Base-by-base conservation (phyloP, 2,797 vertebrate genomes). In the Halcyon leucocephala region DNA sequence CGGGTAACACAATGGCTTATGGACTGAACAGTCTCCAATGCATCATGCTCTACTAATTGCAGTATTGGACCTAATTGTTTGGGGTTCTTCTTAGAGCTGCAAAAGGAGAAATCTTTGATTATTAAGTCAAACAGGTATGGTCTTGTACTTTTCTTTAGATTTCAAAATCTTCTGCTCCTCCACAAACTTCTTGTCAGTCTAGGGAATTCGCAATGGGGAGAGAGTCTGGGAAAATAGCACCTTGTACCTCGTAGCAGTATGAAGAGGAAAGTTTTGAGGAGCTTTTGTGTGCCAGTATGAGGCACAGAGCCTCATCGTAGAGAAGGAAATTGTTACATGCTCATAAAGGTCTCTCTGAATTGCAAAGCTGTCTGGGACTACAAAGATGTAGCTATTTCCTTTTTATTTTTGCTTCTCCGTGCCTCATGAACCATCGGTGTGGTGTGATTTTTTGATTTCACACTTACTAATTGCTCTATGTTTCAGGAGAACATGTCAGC, bases 171-270 rank as follows among this genome's bases (percentile, higher is more conserved):
- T 74, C 39, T 65, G 12, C 52, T 86, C 17, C 15, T 79, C 9
- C 28, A 44, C 41, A 60, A 22, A 12, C 11, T 20, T 49, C 37
- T 54, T 60, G 35, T 73, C 62, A 65, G 44, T 17, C 49, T n/a
- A 22, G 67, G 17, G 39, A 54, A 35, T 24, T 9, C 21, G 9
- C 17, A 44, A 41, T 7, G 52, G n/a, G 37, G n/a, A 13, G 28
- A 41, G 9, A 1, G 0, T 20, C n/a, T 70, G 67, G 52, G n/a
- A 11, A 52, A 41, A 66, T 15, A 74, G 28, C 1, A 4, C 18
- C n/a, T 39, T 17, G 12, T 28, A 4, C 26, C n/a, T 79, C 0
- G 0, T 7, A 6, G 33, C 0, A 0, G 9, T 10, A 19, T 3
- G 42, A 49, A 39, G 33, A 69, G 31, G 39, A 62, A 48, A 35